Evolutionary conservation across 1,140 invertebrate genomes (phyloP).

Genomic region (Chionoecetes opilio): DNA sequence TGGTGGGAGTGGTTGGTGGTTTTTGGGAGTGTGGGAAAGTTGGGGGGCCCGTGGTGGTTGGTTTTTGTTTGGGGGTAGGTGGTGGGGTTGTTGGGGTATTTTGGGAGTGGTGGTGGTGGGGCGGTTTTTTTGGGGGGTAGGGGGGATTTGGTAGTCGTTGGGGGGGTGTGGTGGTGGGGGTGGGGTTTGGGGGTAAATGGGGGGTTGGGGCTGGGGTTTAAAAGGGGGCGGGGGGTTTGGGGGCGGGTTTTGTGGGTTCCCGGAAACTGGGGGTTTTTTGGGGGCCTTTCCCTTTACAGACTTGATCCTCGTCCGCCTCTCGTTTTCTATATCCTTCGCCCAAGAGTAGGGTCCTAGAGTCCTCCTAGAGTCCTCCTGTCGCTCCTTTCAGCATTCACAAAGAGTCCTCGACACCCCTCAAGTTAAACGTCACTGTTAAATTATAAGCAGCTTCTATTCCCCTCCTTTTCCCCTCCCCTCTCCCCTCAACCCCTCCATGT

Average conservation of each 20-base stretch:
- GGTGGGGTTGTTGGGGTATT: too few species aligned
- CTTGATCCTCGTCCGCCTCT: neutral
- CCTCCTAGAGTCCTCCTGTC: neutral
- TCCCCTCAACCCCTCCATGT: neutral
- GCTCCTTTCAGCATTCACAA: too few species aligned
- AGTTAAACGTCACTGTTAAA: conserved; percentile 56
- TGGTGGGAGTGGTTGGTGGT: too few species aligned
- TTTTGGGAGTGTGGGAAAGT: too few species aligned
- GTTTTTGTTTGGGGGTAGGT: too few species aligned
- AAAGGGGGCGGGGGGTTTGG: neutral
- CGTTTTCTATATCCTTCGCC: neutral
- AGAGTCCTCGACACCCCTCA: neutral
- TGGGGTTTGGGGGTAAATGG: neutral
- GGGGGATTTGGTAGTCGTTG: neutral
- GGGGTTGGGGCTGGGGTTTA: neutral
- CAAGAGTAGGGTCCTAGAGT: neutral
- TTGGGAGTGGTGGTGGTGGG: neutral
- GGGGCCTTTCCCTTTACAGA: neutral
- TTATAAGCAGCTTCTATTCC: neutral
- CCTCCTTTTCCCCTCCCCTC: neutral
- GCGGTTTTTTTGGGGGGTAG: too few species aligned
- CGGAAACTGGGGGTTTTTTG: too few species aligned
- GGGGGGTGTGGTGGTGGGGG: neutral
- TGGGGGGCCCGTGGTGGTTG: too few species aligned
- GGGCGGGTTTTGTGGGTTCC: neutral